Conservation (phyloP, 2,888 invertebrate genomes). For the Zygogramma bicolorata region DNA sequence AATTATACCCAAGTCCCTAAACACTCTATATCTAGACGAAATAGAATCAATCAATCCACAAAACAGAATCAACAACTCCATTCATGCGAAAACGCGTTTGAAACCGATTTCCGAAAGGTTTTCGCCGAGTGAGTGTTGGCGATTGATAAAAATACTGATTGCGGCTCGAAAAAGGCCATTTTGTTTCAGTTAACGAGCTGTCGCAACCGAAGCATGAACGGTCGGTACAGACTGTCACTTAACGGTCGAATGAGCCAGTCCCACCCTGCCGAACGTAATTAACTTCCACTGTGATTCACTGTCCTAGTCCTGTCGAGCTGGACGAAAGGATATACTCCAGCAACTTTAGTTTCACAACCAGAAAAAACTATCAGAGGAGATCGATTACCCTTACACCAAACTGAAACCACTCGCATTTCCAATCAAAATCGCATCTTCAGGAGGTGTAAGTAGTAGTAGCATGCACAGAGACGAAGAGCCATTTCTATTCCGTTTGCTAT, state of each 20-base stretch:
- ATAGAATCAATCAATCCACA: neutral
- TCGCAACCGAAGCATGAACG: constrained; percentile 51
- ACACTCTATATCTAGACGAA: too few species aligned
- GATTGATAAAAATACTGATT: constrained; percentile 25
- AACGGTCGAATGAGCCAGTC: constrained; percentile 48
- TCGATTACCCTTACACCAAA: too few species aligned
- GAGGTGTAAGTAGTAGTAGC: too few species aligned
- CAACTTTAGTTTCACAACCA: too few species aligned
- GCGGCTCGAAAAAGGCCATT: constrained; percentile 13
- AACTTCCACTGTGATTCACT: constrained; percentile 36
- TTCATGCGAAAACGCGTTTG: neutral
- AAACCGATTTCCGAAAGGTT: neutral
- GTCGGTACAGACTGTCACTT: constrained; percentile 49
- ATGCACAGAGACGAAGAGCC: too few species aligned
- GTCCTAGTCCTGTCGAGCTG: constrained; percentile 22
- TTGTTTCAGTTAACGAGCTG: constrained; percentile 29
- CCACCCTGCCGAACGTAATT: constrained; percentile 46
- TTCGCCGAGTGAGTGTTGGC: constrained; percentile 3
- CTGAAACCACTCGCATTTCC: too few species aligned
- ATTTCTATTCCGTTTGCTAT: too few species aligned
- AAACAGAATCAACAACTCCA: neutral
- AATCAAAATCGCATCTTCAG: too few species aligned
- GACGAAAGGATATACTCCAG: too few species aligned
- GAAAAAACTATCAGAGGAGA: too few species aligned
- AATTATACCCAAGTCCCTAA: too few species aligned